Evolutionary conservation across 2,797 vertebrate species (phyloP), one percentile per base, ranked within the genome.

Genomic region (Momotus momota): DNA sequence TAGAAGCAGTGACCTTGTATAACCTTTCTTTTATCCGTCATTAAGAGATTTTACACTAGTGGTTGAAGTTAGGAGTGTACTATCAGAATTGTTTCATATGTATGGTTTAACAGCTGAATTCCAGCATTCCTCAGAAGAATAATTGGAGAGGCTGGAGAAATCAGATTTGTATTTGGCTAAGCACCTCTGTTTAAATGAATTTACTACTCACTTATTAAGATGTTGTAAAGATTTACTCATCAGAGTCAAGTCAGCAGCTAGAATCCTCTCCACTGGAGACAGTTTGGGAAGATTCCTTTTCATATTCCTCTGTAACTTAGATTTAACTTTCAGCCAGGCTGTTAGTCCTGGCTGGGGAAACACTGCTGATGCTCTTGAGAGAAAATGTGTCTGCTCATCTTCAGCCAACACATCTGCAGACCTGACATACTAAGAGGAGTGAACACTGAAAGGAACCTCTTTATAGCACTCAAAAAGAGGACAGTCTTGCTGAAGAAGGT

Each of bases 101-200:
- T 2, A 15, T 29, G 16, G 31, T 27, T 71, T 41, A 62, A 27
- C 38, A 45, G 10, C 11, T 13, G 40, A 15, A 43, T 29, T 48
- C 17, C 71, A 55, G 27, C 41, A 48, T 62, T 4, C 14, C 6
- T 21, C 55, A 65, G 51, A 61, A 49, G 21, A 45, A 55, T 51
- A 14, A 16, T 0, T 57, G 41, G 38, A 35, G 55, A 22, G 14
- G 29, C 52, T 78, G 38, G 20, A 70, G 54, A 55, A 81, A 66
- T 2, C 21, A 41, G 49, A 48, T 23, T n/a, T 67, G 41, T 29
- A 10, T 35, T 46, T 81, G 78, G 19, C 46, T 27, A 45, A 64
- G 43, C 0, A 0, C 6, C 9, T 82, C 40, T 82, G 17, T 55
- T 85, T 16, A 16, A 61, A 55, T 6, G 4, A 35, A 40, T 40